Conservation (phyloP, 1,140 invertebrate species). For the Asobara japonica region DNA sequence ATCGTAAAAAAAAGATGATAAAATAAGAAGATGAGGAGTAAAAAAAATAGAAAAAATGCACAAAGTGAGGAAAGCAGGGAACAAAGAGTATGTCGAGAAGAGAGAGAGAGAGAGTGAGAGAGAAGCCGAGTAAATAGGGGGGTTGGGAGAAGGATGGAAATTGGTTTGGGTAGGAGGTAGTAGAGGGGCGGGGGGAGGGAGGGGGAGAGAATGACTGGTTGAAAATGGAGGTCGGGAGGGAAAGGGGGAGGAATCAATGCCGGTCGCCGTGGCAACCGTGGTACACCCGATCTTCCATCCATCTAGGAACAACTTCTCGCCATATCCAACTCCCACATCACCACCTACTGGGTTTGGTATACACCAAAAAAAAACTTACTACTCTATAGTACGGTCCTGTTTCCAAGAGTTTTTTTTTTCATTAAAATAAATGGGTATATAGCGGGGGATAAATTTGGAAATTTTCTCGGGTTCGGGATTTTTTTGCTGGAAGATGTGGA, state of each 20-base stretch:
- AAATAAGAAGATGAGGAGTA: conserved; percentile 3
- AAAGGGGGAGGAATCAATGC: conserved; percentile 63
- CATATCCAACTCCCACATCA: conserved; percentile 10
- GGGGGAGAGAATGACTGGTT: conserved; percentile 34
- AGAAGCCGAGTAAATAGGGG: conserved; percentile 17
- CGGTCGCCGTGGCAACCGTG: conserved; percentile 62
- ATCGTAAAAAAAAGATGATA: background rate
- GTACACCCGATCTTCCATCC: conserved; percentile 60
- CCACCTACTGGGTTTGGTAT: conserved; percentile 4
- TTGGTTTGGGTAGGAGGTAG: conserved; percentile 4
- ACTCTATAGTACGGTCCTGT: background rate
- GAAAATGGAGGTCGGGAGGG: conserved; percentile 30
- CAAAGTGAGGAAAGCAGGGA: conserved; percentile 12
- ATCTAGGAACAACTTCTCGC: conserved; percentile 56
- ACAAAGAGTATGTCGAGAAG: conserved; percentile 33
- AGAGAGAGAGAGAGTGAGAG: conserved; percentile 31
- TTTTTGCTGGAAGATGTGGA: background rate
- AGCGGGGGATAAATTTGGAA: background rate
- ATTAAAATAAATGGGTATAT: background rate
- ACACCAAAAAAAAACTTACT: background rate
- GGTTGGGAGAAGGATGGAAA: conserved; percentile 13
- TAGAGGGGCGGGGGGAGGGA: conserved; percentile 26
- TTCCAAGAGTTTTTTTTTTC: background rate
- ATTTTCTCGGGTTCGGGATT: background rate
- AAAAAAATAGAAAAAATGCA: conserved; percentile 19